Conservation (phyloP, 1,140 invertebrate species). For the Drosophila baimaii region DNA sequence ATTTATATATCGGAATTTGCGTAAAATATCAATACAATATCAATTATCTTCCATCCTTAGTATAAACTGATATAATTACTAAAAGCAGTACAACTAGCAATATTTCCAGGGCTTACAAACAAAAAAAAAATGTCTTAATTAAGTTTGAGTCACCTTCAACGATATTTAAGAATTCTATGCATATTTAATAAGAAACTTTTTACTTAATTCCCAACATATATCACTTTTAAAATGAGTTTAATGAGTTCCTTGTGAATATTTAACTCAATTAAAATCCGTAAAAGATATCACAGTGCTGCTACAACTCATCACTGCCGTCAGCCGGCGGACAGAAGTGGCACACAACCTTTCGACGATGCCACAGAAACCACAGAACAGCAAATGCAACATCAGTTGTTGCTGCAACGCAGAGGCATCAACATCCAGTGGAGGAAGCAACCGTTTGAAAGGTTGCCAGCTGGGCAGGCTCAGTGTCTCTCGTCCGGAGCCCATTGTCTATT, state of each 20-base stretch:
- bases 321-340: conserved; percentile 25
- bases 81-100: not conserved
- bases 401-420: conserved; percentile 26
- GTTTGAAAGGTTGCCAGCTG: conserved; percentile 59
- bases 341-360: conserved; percentile 39
- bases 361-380: conserved; percentile 43
- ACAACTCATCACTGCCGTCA: conserved; percentile 18
- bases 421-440: conserved; percentile 2
- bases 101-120: too few relatives aligned
- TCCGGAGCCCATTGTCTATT: conserved; percentile 64
- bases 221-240: not conserved
- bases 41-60: too few relatives aligned
- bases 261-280: conserved; percentile 1
- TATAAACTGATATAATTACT: not conserved
- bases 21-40: too few relatives aligned
- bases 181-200: not conserved
- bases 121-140: too few relatives aligned
- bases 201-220: not conserved
- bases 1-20: too few relatives aligned
- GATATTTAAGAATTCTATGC: not conserved
- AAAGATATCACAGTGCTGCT: not conserved
- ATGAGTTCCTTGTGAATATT: not conserved
- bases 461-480: conserved; percentile 23
- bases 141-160: not conserved
- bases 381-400: conserved; percentile 27